A percentile compares a stretch with the other conserved stretches of the same genome.
These are phyloP conservation scores for Charanyca ferruginea DNA, from an alignment of 2,888 invertebrate species.

Conservation along the genomic window DNA sequence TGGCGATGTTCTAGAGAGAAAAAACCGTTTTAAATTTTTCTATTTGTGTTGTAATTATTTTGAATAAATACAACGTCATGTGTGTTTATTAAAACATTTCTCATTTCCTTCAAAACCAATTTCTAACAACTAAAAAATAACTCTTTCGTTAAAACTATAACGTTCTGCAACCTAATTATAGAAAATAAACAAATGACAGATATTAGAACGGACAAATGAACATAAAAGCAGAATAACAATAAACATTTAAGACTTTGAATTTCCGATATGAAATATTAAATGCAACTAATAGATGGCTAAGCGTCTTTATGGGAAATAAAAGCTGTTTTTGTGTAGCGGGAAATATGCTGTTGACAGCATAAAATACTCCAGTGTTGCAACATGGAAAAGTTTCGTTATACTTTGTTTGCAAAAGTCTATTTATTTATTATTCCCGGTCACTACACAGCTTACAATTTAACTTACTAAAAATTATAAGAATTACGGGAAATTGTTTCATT, in stretches of 20 bases:
- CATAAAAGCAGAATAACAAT: constrained; percentile 18
- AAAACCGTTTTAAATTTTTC: background rate
- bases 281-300: constrained; percentile 4
- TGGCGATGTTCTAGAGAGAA: background rate
- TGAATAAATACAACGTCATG: background rate
- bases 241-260: constrained; percentile 13
- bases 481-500: no score
- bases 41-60: constrained; percentile 1
- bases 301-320: background rate
- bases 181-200: constrained; percentile 1
- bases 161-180: constrained; percentile 12
- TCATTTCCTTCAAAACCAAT: constrained; percentile 36
- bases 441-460: no score
- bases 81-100: constrained; percentile 21
- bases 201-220: background rate
- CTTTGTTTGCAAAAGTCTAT: no score
- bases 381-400: no score
- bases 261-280: constrained; percentile 4
- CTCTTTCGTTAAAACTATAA: constrained; percentile 6
- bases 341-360: no score
- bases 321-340: background rate
- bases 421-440: no score
- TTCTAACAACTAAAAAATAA: background rate
- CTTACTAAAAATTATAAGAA: no score
- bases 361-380: background rate